Evolutionary conservation across 2,888 invertebrate genomes (phyloP).

Genomic region (Galerucella pusilla): DNA sequence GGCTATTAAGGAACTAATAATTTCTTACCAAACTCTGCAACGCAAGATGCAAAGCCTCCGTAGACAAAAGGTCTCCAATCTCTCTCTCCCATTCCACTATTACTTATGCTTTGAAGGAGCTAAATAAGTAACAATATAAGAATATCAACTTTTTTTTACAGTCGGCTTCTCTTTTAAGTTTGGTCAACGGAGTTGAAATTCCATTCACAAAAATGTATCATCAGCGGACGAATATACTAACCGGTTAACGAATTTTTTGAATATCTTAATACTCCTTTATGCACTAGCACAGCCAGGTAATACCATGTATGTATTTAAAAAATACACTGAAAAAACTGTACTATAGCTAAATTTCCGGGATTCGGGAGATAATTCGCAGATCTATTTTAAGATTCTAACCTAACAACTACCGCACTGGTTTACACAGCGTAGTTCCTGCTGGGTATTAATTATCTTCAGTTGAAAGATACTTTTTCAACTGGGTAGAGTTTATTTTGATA

Average conservation of each 20-base stretch:
- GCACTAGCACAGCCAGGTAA: background rate
- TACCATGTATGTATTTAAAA: background rate
- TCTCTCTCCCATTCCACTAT: conserved; percentile 77
- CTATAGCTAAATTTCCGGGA: conserved; percentile 5
- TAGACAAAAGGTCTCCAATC: conserved; percentile 96
- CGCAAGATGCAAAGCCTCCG: conserved; percentile 92
- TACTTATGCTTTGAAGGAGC: conserved; percentile 37
- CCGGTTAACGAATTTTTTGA: background rate
- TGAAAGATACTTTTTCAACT: background rate
- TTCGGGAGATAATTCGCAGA: conserved; percentile 6
- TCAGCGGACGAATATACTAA: conserved; percentile 31
- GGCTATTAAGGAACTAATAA: background rate
- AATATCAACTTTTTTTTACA: background rate
- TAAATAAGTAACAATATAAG: conserved; percentile 17
- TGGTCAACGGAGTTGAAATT: conserved; percentile 42
- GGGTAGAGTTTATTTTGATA: background rate
- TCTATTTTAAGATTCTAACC: conserved; percentile 22
- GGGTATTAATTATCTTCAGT: background rate
- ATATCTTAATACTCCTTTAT: conserved; percentile 1
- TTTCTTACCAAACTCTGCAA: conserved; percentile 89
- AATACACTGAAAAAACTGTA: background rate
- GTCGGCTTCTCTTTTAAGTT: conserved; percentile 34
- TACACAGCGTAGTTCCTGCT: background rate
- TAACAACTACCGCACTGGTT: background rate
- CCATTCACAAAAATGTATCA: conserved; percentile 39